Evolutionary conservation across 1,140 invertebrate genomes (phyloP), one percentile per base, ranked within the genome.

Genomic region (Polyergus mexicanus): DNA sequence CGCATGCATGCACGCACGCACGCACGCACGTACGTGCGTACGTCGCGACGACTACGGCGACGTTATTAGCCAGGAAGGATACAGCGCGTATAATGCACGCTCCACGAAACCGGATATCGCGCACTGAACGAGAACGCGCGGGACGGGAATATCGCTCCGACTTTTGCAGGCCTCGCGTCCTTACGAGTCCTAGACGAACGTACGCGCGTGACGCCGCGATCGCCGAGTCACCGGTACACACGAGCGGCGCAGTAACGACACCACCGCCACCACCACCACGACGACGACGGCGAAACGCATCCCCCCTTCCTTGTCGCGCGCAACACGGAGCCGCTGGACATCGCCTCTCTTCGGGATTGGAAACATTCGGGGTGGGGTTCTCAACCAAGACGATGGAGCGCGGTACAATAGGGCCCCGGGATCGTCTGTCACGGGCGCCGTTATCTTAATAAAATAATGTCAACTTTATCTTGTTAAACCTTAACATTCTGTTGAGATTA

Each of bases 261-360:
- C n/a, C n/a, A n/a, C n/a, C n/a, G n/a, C n/a, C n/a, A n/a, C n/a
- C n/a, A n/a, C n/a, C n/a, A n/a, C 85, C 58, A 81, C 72, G 76
- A 85, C 89, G 65, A 90, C 56, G 72, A 85, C 85, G 78, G 74
- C 38, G 51, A 84, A 87, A 74, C 85, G 80, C 84, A 44, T 66
- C 85, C 91, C 86, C 86, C 87, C 86, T 91, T 88, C 84, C 44
- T 88, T 66, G 69, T 72, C 47, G 47, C 47, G 68, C 68, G 22
- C 63, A 86, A 68, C 85, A 84, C 63, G 58, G 88, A 84, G 84
- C 84, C 84, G 89, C 89, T 92, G 89, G 91, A 92, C 91, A 90
- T 92, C 91, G 91, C 91, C 91, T 32, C 32, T 32, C 32, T 89
- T 91, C 86, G 86, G 86, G 83, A 90, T 88, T 87, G 89, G 85